phyloP scores from a whole-genome alignment of 2,113 vertebrate species.

The Microcebus jonahi region DNA sequence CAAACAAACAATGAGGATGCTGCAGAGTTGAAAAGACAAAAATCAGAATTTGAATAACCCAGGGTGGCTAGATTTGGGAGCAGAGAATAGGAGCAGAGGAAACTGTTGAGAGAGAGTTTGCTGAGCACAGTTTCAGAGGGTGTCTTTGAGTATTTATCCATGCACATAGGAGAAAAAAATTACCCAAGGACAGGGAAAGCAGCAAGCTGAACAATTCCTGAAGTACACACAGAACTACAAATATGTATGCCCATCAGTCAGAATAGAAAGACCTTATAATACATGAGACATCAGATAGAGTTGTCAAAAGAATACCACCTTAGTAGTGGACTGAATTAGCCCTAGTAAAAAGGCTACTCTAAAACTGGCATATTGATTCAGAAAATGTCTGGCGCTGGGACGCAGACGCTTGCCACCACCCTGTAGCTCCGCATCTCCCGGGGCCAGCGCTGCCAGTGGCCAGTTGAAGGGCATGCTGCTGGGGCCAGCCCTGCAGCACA shows the following conservation, averaged over 20 bases:
- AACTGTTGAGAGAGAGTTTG: neutral
- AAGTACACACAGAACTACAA: neutral
- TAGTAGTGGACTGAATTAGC: neutral
- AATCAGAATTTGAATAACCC: neutral
- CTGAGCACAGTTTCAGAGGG: neutral
- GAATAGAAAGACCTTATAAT: neutral
- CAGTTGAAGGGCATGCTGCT: no score
- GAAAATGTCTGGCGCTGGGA: no score
- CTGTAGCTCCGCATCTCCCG: no score
- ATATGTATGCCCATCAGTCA: neutral
- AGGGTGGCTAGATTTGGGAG: neutral
- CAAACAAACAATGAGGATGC: neutral
- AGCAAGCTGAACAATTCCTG: neutral
- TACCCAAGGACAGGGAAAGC: neutral
- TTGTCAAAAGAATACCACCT: neutral
- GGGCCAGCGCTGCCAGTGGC: no score
- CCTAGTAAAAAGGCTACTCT: neutral
- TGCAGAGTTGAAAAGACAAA: neutral
- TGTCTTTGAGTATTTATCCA: neutral
- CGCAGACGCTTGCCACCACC: no score
- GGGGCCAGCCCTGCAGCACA: no score
- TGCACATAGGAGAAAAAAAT: neutral
- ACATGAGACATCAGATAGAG: neutral
- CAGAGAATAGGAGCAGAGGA: neutral
- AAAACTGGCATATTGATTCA: neutral